A percentile compares a stretch with the other conserved stretches of the same genome.
Conservation (phyloP, 2,888 invertebrate genomes). For the Bunonema sp. region DNA sequence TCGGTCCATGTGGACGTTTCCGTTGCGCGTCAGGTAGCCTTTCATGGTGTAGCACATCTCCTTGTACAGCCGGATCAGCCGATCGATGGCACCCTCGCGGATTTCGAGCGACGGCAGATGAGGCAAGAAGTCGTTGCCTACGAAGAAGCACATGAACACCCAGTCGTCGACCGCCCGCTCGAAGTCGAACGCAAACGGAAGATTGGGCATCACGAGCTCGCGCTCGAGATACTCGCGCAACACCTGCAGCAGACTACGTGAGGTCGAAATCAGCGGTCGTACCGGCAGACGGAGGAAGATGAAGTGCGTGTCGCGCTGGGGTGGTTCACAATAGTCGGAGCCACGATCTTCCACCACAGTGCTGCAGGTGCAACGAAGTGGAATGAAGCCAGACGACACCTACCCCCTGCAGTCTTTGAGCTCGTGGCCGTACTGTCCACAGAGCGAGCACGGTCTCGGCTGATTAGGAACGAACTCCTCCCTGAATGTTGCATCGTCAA, state of each 20-base stretch:
- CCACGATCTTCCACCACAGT: slow-evolving; percentile 21
- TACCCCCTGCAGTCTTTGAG: slow-evolving; percentile 38
- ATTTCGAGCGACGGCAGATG: slow-evolving; percentile 95
- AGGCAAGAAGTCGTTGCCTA: slow-evolving; percentile 89
- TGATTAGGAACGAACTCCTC: slow-evolving; percentile 97
- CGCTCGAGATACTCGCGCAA: slow-evolving; percentile 78
- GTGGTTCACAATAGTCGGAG: slow-evolving; percentile 26
- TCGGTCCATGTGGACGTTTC: slow-evolving; percentile 75
- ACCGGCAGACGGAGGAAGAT: slow-evolving; percentile 69
- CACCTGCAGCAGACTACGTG: background rate
- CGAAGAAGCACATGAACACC: slow-evolving; percentile 92
- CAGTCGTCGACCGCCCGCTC: slow-evolving; percentile 91
- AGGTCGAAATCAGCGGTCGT: slow-evolving; percentile 4
- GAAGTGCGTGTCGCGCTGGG: slow-evolving; percentile 37
- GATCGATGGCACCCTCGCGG: slow-evolving; percentile 62
- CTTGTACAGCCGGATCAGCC: slow-evolving; percentile 80
- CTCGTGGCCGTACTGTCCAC: slow-evolving; percentile 57
- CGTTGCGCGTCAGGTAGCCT: slow-evolving; percentile 74
- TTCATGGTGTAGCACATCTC: slow-evolving; percentile 36
- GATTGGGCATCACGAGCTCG: slow-evolving; percentile 73
- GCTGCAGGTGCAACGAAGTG: slow-evolving; percentile 6
- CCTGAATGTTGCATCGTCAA: slow-evolving; percentile 18
- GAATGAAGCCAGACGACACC: background rate
- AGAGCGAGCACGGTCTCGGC: slow-evolving; percentile 83
- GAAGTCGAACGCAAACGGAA: slow-evolving; percentile 83